These are phyloP conservation scores for Meloe dianella DNA, from an alignment of 2,888 invertebrate genomes.

Conservation along the genomic window DNA sequence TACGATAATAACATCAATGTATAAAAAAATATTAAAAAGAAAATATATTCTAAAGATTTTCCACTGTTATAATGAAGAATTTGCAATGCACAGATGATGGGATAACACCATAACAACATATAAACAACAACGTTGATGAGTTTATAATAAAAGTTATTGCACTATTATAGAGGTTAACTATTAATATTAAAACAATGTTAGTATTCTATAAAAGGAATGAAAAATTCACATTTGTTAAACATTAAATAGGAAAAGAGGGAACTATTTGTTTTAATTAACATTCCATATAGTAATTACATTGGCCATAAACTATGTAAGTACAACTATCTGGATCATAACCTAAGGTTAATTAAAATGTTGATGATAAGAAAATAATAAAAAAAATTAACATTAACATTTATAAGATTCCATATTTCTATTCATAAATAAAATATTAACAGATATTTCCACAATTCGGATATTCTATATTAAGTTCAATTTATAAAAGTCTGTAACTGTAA, in stretches of 20 bases:
- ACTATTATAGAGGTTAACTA: slow-evolving; percentile 25
- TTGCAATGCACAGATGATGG: not conserved
- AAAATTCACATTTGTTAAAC: not conserved
- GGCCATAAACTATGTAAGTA: not conserved
- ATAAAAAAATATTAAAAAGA: not conserved
- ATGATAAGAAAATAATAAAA: not conserved
- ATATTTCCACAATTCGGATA: not conserved
- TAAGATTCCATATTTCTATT: not conserved
- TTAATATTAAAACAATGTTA: slow-evolving; percentile 31
- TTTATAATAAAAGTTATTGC: slow-evolving; percentile 8
- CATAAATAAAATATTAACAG: not conserved
- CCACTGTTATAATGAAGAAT: not conserved
- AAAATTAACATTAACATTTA: not conserved
- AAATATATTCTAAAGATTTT: not conserved
- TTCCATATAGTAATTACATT: not conserved
- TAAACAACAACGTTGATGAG: not conserved
- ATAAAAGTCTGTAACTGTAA: not conserved
- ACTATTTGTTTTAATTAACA: slow-evolving; percentile 3
- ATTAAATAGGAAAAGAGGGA: not conserved
- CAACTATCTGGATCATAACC: not conserved
- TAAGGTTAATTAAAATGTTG: not conserved
- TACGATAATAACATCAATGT: not conserved
- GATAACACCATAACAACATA: not conserved
- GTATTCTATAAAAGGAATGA: slow-evolving; percentile 10
- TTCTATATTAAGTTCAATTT: not conserved